These are phyloP conservation scores for Hirtodrosophila alboralis DNA, from an alignment of 2,888 invertebrate genomes.

Conservation along the genomic window DNA sequence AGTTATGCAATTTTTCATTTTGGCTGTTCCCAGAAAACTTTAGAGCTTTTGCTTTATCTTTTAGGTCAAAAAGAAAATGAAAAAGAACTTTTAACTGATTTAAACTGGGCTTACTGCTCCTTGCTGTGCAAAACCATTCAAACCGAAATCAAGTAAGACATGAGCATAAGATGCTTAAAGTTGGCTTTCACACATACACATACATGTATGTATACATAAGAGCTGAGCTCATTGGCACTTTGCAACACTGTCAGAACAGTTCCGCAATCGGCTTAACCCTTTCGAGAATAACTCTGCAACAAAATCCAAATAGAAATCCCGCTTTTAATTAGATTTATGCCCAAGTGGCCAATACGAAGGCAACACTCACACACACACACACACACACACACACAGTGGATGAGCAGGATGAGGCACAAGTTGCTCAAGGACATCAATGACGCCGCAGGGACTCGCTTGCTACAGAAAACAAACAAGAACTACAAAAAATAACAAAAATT, in stretches of 20 bases:
- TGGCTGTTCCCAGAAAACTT: conserved; percentile 13
- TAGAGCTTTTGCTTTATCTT: conserved; percentile 17
- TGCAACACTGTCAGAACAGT: conserved; percentile 20
- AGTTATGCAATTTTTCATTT: conserved; percentile 19
- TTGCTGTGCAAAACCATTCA: conserved; percentile 39
- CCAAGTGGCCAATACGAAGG: conserved; percentile 64
- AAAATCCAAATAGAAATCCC: conserved; percentile 60
- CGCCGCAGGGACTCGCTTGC: conserved; percentile 36
- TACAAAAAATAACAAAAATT: conserved; percentile 49
- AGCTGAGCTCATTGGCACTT: conserved; percentile 37
- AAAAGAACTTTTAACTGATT: conserved; percentile 20
- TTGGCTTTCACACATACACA: conserved; percentile 24
- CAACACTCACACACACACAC: conserved; percentile 6
- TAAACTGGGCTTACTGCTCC: conserved; percentile 16
- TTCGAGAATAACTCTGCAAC: conserved; percentile 32
- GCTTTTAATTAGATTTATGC: conserved; percentile 72
- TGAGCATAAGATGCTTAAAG: conserved; percentile 42
- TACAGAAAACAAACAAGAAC: conserved; percentile 36
- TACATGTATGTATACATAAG: conserved; percentile 14
- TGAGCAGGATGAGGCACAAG: not conserved
- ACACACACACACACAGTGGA: conserved; percentile 1
- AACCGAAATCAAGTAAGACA: conserved; percentile 31
- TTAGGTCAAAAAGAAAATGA: conserved; percentile 1
- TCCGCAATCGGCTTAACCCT: conserved; percentile 58
- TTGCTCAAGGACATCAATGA: conserved; percentile 9